These are phyloP conservation scores for Peromyscus leucopus DNA, from an alignment of 2,113 vertebrate species.

Conservation along the genomic window DNA sequence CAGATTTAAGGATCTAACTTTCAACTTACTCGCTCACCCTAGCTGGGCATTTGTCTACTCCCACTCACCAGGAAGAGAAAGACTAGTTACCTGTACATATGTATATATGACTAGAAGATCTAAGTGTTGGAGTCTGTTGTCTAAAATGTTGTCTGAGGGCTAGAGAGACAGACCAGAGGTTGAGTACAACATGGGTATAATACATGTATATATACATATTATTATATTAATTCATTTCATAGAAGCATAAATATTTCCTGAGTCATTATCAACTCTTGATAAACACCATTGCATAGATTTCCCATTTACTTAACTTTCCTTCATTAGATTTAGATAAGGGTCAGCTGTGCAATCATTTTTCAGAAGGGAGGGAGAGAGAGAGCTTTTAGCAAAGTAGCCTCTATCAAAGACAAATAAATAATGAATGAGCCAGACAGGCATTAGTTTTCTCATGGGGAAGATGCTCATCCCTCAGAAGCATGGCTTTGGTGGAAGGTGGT, in stretches of 20 bases:
- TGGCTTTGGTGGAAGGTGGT: not conserved
- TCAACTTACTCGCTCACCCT: not conserved
- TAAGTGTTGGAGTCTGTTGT: not conserved
- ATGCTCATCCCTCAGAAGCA: not conserved
- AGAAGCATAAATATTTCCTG: slow-evolving; percentile 22
- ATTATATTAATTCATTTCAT: not conserved
- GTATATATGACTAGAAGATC: not conserved
- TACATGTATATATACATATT: not conserved
- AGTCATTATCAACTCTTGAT: not conserved
- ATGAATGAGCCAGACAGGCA: not conserved
- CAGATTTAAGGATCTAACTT: too few species aligned
- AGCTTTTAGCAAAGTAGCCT: not conserved
- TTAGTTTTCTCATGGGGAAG: not conserved
- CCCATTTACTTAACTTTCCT: not conserved
- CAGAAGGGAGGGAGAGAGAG: not conserved
- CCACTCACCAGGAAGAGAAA: not conserved
- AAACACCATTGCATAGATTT: not conserved
- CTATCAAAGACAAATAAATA: not conserved
- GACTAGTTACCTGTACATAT: not conserved
- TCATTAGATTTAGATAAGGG: not conserved
- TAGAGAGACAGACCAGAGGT: not conserved
- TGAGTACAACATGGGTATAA: not conserved
- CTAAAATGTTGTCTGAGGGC: not conserved
- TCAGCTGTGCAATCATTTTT: not conserved
- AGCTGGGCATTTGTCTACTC: not conserved